Conservation (phyloP, 2,113 vertebrate species). For the Odontesthes bonariensis region DNA sequence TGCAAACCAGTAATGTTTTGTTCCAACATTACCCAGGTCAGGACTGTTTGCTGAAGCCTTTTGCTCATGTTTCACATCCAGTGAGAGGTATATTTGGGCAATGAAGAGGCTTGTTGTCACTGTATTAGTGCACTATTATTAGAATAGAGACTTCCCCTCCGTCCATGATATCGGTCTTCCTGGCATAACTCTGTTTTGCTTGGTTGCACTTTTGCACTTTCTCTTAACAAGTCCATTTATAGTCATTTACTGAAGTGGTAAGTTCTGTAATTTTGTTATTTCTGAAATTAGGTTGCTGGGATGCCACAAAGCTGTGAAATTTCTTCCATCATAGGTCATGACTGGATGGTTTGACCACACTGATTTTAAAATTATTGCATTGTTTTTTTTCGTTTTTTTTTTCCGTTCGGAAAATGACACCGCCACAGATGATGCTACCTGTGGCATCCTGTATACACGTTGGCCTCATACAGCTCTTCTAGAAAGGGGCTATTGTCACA, state of each 20-base stretch:
- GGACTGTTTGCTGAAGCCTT: slow-evolving; percentile 40
- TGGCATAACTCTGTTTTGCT: slow-evolving; percentile 72
- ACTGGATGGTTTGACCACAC: slow-evolving; percentile 33
- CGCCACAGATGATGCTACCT: slow-evolving; percentile 1
- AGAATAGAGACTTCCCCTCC: slow-evolving; percentile 61
- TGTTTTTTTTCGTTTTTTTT: not conserved
- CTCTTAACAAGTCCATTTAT: slow-evolving; percentile 72
- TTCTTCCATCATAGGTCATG: slow-evolving; percentile 55
- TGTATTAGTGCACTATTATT: slow-evolving; percentile 68
- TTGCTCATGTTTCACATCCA: slow-evolving; percentile 38
- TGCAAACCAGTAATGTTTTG: slow-evolving; percentile 36
- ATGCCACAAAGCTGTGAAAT: slow-evolving; percentile 46
- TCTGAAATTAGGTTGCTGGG: slow-evolving; percentile 65
- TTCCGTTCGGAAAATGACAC: slow-evolving; percentile 11
- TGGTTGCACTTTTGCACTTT: slow-evolving; percentile 71
- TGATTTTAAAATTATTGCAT: not conserved
- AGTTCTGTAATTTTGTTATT: slow-evolving; percentile 71
- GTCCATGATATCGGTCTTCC: slow-evolving; percentile 72
- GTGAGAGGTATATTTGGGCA: slow-evolving; percentile 54
- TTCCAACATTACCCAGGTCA: slow-evolving; percentile 24
- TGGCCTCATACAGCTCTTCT: slow-evolving; percentile 17
- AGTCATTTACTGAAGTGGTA: slow-evolving; percentile 62
- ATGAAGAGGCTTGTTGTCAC: slow-evolving; percentile 64
- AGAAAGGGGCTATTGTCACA: slow-evolving; percentile 6
- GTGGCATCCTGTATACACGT: slow-evolving; percentile 1